A percentile compares a stretch with the other conserved stretches of the same genome.
phyloP scores from a whole-genome alignment of 2,797 vertebrate genomes.

The Cetoscarus ocellatus region DNA sequence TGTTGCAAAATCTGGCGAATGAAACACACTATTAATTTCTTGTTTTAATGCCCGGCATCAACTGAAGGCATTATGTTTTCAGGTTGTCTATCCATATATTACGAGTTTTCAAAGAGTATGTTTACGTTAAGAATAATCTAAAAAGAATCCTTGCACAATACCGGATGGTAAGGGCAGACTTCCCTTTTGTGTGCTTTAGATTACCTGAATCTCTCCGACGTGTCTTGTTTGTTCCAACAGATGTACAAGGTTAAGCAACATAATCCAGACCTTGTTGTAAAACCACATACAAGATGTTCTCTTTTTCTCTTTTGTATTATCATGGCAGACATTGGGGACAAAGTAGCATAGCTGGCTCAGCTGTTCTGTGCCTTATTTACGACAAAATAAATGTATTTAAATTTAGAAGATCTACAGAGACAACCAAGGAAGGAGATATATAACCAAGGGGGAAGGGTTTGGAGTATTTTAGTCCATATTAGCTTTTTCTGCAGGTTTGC shows the following conservation, averaged over 20 bases:
- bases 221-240: background rate
- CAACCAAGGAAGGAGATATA: slow-evolving; percentile 1
- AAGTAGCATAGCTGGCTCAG: slow-evolving; percentile 25
- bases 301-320: slow-evolving; percentile 22
- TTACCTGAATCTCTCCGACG: background rate
- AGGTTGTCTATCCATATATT: no score
- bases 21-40: no score
- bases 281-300: slow-evolving; percentile 12
- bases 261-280: slow-evolving; percentile 6
- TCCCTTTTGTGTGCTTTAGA: no score
- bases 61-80: no score
- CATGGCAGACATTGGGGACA: slow-evolving; percentile 16
- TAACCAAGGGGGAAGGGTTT: background rate
- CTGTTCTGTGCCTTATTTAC: slow-evolving; percentile 22
- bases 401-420: slow-evolving; percentile 9
- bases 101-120: no score
- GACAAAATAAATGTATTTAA: slow-evolving; percentile 9
- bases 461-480: background rate
- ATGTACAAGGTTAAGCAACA: slow-evolving; percentile 13
- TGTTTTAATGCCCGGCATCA: no score
- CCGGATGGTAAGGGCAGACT: no score
- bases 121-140: no score
- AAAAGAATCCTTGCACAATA: no score
- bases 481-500: background rate
- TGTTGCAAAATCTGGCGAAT: no score